phyloP scores from a whole-genome alignment of 2,113 vertebrate species.

The Tympanuchus pallidicinctus region DNA sequence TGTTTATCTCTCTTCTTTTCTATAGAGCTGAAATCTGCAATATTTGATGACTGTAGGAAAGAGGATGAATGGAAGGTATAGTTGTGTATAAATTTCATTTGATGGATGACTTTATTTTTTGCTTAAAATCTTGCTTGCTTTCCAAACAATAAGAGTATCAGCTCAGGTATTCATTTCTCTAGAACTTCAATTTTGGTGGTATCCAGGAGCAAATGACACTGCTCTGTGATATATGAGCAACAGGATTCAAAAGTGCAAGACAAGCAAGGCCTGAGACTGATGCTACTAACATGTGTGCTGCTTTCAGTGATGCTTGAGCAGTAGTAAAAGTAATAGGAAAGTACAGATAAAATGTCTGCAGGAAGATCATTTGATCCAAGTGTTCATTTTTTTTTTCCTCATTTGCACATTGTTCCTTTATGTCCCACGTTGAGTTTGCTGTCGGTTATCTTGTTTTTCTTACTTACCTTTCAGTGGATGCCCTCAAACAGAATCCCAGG shows the following conservation, averaged over 20 bases:
- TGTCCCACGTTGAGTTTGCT: neutral
- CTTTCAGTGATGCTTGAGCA: neutral
- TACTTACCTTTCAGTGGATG: neutral
- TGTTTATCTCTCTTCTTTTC: slow-evolving; percentile 7
- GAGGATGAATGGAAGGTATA: slow-evolving; percentile 86
- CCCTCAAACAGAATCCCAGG: neutral
- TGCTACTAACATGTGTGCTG: neutral
- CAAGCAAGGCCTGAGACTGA: neutral
- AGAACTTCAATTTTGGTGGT: neutral
- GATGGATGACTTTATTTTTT: neutral
- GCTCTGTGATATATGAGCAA: neutral
- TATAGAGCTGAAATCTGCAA: slow-evolving; percentile 77
- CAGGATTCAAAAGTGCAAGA: neutral
- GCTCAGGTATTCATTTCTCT: neutral
- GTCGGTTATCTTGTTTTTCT: neutral
- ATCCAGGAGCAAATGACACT: neutral
- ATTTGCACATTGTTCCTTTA: no score
- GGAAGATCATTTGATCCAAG: neutral
- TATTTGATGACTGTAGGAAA: slow-evolving; percentile 82
- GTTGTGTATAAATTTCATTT: neutral
- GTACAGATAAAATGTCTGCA: neutral
- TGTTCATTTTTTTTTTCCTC: neutral
- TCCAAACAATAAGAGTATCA: neutral
- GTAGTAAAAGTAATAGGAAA: neutral
- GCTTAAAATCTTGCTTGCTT: neutral